Base-by-base conservation (phyloP, 2,797 vertebrate species). In the Lagodon rhomboides region DNA sequence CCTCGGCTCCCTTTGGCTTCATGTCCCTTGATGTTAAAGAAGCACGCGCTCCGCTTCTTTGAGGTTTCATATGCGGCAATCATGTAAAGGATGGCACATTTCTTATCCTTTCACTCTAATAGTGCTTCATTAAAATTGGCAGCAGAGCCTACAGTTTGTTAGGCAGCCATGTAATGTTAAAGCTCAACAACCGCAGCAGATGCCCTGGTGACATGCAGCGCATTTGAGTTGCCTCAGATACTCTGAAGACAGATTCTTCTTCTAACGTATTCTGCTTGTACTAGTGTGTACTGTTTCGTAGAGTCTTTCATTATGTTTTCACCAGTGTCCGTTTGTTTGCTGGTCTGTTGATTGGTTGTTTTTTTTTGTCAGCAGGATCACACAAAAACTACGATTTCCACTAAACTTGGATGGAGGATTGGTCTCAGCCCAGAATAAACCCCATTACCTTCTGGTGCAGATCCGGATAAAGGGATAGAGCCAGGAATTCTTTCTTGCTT, bases 11-110 rank as follows among this genome's bases (percentile, higher is more conserved):
- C 59, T 68, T 62, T 84, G 72, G 76, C 54, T 74, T 76, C 18
- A 75, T 12, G 62, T 79, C 76, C 76, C 78, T 89, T 87, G 84
- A 83, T 79, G 78, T 82, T 85, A 70, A 83, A 89, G 68, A 79
- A 70, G 75, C 65, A 67, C 73, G 64, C 65, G 41, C 18, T 66
- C 58, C 3, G n/a, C 9, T 27, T 82, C 72, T 87, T 83, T 82
- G 80, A 86, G 76, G 67, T 79, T 82, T 83, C 66, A 55, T 41
- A 63, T 17, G 22, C 51, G 53, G 66, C 74, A 66, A 71, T 81
- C 59, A 50, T 54, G 20, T 68, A 43, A 80, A 80, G 44, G 30
- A 75, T 51, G 67, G 41, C 64, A 60, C 53, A 46, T 55, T 65
- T 82, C 51, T 77, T 69, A 43, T 65, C 17, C n/a, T 68, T 82